Base-by-base conservation (phyloP, 2,113 vertebrate genomes). In the Ardeotis arabs region DNA sequence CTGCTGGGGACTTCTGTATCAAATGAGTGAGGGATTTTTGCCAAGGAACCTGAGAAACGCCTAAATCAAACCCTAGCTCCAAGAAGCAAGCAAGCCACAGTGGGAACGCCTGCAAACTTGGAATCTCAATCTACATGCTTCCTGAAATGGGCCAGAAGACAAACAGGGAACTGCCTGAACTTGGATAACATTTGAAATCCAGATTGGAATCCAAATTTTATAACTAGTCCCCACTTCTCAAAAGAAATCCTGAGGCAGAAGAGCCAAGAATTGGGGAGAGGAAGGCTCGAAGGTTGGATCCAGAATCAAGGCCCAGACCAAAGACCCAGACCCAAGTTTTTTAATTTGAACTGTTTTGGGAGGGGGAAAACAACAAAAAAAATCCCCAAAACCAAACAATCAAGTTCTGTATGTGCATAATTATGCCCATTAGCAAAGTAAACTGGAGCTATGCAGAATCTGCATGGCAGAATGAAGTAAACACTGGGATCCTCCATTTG, bases 141-240 rank as follows among this genome's bases (percentile, higher is more conserved):
- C 50, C 86, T 75, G 41, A 89, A 89, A 69, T 7, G 19, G 50
- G 39, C 12, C 45, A 76, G 52, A 90, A 92, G 60, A 47, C 29
- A 49, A 92, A 70, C 0, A 74, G 21, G 15, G 23, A 93, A 78
- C 1, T 11, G 68, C 64, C 63, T 92, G 60, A 87, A 87, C 44
- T 64, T 80, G 64, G 41, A 64, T 25, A 82, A 76, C 14, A 64
- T 47, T 44, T 69, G 76, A 95, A 93, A 93, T 66, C n/a, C 49
- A 93, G 69, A 86, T 12, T 74, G 76, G 60, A 83, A 95, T 83
- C 67, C 68, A 90, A 88, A 94, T 96, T 95, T 95, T 96, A 89
- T 76, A 92, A 73, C 25, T 56, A 74, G 66, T 25, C 45, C 37
- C 66, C 66, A 81, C 58, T 72, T 95, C 53, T 53, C n/a, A 23